Evolutionary conservation across 2,888 invertebrate genomes (phyloP), one percentile per base, ranked within the genome.

Genomic region (Cryptocephalus primarius): DNA sequence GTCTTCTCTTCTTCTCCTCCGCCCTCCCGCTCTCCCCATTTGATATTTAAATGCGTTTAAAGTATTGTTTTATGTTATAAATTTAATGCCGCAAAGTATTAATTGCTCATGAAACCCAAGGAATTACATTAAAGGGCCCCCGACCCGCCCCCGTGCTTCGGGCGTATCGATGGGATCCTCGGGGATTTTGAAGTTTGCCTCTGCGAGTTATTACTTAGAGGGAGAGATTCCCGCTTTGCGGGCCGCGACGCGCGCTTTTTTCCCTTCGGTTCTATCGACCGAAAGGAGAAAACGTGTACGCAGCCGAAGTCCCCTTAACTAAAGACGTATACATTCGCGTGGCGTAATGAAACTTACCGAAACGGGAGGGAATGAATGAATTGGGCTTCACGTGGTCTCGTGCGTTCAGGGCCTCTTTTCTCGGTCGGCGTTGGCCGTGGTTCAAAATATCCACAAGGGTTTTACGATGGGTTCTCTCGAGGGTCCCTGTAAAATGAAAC

Each of bases 31-130:
- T 9, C 13, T 54, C 58, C 60, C 57, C 60, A 59, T 63, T 61
- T 63, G 57, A 61, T 62, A 64, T 65, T 62, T 61, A 63, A 22
- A 22, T 22, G 22, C 22, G 22, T 22, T 22, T 22, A 22, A 22
- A 62, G 62, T 64, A 64, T 64, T 63, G 63, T 64, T 64, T 62
- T 61, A 61, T 60, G 62, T 61, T 59, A 59, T 57, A 61, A 65
- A 61, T 63, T 63, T 62, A 61, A 61, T 57, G 60, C 60, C 54
- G 50, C 58, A 55, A 58, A 60, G 59, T 59, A 61, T 57, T 62
- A 58, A 58, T 58, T 58, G 56, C 55, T 52, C 56, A 49, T 54
- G 54, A 58, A 57, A 56, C 56, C 53, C 43, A 44, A 49, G 45
- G 50, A 56, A 58, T 58, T 55, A 55, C 59, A 46, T 59, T 56